These are phyloP conservation scores for Perca flavescens DNA, from an alignment of 2,113 vertebrate genomes.

Conservation along the genomic window DNA sequence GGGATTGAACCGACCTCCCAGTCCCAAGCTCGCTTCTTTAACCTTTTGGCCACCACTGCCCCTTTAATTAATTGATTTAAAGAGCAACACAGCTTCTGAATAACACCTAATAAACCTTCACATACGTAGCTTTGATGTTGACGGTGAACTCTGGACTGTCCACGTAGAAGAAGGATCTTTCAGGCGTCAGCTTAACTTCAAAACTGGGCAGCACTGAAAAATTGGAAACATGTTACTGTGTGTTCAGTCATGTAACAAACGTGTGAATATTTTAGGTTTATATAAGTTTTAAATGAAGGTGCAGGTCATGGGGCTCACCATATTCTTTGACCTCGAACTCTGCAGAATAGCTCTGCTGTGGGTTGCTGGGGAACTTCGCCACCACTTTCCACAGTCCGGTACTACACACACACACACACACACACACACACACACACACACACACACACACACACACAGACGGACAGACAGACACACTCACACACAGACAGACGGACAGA, in stretches of 20 bases:
- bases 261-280: not conserved
- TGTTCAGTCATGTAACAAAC: too few species aligned
- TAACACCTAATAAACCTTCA: too few species aligned
- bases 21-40: too few species aligned
- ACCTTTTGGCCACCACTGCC: too few species aligned
- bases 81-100: too few species aligned
- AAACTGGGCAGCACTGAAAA: constrained; percentile 85
- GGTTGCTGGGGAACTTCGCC: constrained; percentile 69
- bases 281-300: not conserved
- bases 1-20: too few species aligned
- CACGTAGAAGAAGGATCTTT: constrained; percentile 85
- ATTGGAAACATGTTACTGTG: not conserved
- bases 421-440: constrained; percentile 3
- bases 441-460: not conserved
- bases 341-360: constrained; percentile 68
- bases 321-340: constrained; percentile 85
- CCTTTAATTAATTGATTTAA: too few species aligned
- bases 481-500: too few species aligned
- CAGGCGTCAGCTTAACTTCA: constrained; percentile 82
- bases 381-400: constrained; percentile 80
- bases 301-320: constrained; percentile 55
- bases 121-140: not conserved
- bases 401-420: constrained; percentile 52
- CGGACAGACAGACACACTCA: too few species aligned
- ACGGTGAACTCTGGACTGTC: constrained; percentile 75